Evolutionary conservation across 2,797 vertebrate genomes (phyloP).

Genomic region (Rhabdophis nuchalis): DNA sequence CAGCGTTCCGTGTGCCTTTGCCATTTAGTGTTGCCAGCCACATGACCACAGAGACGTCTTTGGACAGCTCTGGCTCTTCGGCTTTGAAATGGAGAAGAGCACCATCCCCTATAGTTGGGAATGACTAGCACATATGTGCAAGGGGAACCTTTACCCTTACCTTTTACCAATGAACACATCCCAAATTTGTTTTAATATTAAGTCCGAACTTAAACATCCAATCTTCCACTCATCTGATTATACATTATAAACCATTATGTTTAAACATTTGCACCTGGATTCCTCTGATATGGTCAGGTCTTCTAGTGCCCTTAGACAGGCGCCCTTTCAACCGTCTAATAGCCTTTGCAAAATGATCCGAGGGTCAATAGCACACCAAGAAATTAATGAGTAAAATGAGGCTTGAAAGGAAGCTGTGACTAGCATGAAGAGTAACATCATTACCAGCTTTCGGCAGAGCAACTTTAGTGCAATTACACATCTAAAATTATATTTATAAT

Average conservation of each 20-base stretch:
- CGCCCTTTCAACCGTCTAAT: constrained; percentile 29
- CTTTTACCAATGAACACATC: background rate
- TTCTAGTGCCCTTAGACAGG: background rate
- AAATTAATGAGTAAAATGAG: constrained; percentile 58
- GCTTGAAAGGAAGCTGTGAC: constrained; percentile 55
- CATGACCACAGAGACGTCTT: no score
- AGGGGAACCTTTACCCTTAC: no score
- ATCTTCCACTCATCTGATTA: background rate
- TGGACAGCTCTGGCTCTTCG: no score
- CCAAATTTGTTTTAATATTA: background rate
- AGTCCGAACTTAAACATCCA: background rate
- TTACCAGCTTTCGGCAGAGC: constrained; percentile 39
- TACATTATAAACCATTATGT: background rate
- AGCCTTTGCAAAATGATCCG: constrained; percentile 41
- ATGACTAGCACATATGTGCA: no score
- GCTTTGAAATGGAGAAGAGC: no score
- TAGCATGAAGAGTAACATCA: constrained; percentile 43
- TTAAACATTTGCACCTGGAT: background rate
- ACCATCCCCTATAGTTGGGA: no score
- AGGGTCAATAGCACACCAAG: constrained; percentile 47
- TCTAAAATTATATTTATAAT: constrained; percentile 30
- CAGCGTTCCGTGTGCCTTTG: no score
- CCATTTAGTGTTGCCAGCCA: no score
- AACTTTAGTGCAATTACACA: constrained; percentile 27
- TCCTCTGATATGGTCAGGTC: background rate